Conservation (phyloP, 2,797 vertebrate genomes). For the Enteromius viviparus region DNA sequence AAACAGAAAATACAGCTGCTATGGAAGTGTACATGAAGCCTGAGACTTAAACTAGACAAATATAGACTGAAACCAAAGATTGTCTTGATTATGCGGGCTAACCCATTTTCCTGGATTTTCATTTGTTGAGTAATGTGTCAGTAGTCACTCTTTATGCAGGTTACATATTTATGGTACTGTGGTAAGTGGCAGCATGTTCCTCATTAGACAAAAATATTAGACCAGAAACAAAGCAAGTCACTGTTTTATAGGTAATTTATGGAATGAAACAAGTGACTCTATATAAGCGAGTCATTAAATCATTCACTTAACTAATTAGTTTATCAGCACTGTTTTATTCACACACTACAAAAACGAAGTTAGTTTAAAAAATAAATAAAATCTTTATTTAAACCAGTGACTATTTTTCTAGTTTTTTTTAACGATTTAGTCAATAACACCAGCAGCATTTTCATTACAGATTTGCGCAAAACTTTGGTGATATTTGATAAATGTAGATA, state of each 20-base stretch:
- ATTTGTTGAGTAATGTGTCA: neutral
- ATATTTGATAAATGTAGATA: no score
- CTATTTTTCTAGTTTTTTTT: no score
- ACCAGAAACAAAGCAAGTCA: neutral
- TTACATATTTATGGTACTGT: no score
- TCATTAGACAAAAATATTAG: neutral
- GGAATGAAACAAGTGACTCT: no score
- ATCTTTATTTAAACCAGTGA: no score
- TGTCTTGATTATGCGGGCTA: neutral
- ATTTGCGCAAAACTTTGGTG: no score
- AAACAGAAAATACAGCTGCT: constrained; percentile 20
- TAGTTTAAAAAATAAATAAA: no score
- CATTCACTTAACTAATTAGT: neutral
- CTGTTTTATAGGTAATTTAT: neutral
- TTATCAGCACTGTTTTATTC: neutral
- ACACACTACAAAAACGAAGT: no score
- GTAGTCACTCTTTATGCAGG: neutral
- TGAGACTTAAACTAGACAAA: neutral
- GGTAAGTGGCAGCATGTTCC: neutral
- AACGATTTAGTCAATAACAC: neutral
- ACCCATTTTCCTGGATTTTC: neutral
- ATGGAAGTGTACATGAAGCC: neutral
- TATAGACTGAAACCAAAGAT: neutral
- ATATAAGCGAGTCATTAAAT: neutral
- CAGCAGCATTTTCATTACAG: no score